Evolutionary conservation across 1,140 invertebrate genomes (phyloP).

Genomic region (Fragariocoptes setiger): DNA sequence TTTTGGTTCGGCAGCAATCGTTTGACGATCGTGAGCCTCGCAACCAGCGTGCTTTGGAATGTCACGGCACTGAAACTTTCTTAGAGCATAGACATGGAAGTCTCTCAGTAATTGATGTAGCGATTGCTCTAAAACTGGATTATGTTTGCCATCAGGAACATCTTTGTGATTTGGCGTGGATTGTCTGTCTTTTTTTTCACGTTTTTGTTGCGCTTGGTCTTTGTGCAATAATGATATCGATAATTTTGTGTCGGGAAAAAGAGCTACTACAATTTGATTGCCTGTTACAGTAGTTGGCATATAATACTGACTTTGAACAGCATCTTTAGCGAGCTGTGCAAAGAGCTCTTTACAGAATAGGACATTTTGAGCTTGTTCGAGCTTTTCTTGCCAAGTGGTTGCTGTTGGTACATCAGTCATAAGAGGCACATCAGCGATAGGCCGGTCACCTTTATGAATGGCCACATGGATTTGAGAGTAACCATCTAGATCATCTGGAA

Average conservation of each 20-base stretch:
- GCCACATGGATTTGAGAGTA: conserved; percentile 78
- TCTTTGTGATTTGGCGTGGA: neutral
- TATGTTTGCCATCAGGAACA: conserved; percentile 36
- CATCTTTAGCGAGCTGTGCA: conserved; percentile 66
- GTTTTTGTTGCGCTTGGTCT: conserved; percentile 16
- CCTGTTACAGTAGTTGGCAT: conserved; percentile 87
- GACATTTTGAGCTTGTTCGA: conserved; percentile 84
- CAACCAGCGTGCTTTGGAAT: conserved; percentile 34
- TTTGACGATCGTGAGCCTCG: conserved; percentile 46
- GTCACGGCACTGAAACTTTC: neutral
- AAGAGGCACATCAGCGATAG: neutral
- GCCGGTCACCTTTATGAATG: conserved; percentile 43
- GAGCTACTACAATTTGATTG: conserved; percentile 77
- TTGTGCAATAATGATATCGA: conserved; percentile 26
- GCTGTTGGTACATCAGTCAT: conserved; percentile 25
- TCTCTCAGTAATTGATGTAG: conserved; percentile 67
- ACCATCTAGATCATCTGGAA: conserved; percentile 71
- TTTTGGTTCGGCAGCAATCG: conserved; percentile 55
- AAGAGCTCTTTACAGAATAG: conserved; percentile 90
- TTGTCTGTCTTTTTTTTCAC: conserved; percentile 3
- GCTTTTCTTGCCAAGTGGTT: conserved; percentile 64
- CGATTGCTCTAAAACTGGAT: conserved; percentile 80
- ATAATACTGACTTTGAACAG: conserved; percentile 57
- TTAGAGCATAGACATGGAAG: conserved; percentile 57
- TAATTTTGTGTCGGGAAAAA: conserved; percentile 61